Percentiles rank a stretch among this genome's conserved stretches.
Conservation (phyloP, 2,888 invertebrate species). For the Rhogogaster chlorosoma region DNA sequence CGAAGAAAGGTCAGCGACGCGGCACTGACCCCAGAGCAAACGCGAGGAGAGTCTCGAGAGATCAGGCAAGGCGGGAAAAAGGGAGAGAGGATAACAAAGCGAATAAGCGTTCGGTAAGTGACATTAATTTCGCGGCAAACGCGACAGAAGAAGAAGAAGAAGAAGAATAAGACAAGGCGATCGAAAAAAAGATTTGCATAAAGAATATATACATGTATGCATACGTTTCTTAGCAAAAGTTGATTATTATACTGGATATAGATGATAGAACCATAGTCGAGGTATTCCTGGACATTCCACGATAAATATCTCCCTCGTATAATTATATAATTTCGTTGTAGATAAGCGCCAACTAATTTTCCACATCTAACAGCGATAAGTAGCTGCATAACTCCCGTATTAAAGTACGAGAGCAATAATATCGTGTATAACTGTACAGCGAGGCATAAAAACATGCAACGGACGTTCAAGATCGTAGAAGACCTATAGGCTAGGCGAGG, state of each 20-base stretch:
- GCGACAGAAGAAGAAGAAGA: not conserved
- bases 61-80: constrained; percentile 30
- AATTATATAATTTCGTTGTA: not conserved
- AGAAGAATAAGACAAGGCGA: not conserved
- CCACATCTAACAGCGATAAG: not conserved
- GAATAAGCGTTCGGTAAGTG: constrained; percentile 9
- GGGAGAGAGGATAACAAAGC: constrained; percentile 40
- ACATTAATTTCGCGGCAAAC: constrained; percentile 30
- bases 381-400: not conserved
- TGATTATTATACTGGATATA: not conserved
- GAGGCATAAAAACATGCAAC: not conserved
- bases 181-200: not conserved
- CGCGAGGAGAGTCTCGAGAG: constrained; percentile 1
- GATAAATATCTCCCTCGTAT: not conserved
- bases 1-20: constrained; percentile 44
- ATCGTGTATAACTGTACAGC: not conserved
- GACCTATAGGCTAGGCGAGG: not conserved
- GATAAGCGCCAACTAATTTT: not conserved
- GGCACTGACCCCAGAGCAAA: constrained; percentile 42
- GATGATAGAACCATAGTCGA: not conserved
- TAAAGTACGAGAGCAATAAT: not conserved
- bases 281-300: not conserved
- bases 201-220: not conserved
- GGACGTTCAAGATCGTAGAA: not conserved
- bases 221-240: not conserved